A percentile compares a stretch with the other conserved stretches of the same genome.
phyloP scores from a whole-genome alignment of 2,113 vertebrate species.

The Pelecanus crispus region DNA sequence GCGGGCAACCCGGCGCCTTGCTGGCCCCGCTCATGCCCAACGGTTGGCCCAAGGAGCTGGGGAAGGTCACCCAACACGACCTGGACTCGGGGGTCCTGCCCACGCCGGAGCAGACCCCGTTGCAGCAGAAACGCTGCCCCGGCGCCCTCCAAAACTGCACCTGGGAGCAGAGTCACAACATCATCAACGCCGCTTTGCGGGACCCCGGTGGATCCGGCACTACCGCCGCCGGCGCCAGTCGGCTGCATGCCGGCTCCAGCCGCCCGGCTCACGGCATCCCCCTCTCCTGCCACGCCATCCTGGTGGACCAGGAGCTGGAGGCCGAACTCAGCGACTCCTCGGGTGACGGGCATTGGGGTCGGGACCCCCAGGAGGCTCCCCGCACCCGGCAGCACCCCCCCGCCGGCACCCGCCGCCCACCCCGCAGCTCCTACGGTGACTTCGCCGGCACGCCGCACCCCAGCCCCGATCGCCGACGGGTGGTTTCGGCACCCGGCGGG shows the following conservation, averaged over 20 bases:
- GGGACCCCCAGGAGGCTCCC: constrained; percentile 71
- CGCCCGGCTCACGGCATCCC: constrained; percentile 19
- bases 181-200: constrained; percentile 76
- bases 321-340: constrained; percentile 46
- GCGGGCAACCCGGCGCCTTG: constrained; percentile 71
- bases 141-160: constrained; percentile 73
- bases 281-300: constrained; percentile 56
- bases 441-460: constrained; percentile 81
- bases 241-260: constrained; percentile 71
- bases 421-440: constrained; percentile 80
- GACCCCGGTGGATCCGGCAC: constrained; percentile 65
- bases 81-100: constrained; percentile 89
- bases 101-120: constrained; percentile 92
- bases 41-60: constrained; percentile 83
- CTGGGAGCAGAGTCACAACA: constrained; percentile 89
- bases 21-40: constrained; percentile 83
- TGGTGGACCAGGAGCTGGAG: constrained; percentile 63
- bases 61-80: constrained; percentile 72
- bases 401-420: constrained; percentile 22
- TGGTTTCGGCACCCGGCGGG: constrained; percentile 85
- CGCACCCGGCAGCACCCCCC: not conserved
- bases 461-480: constrained; percentile 85
- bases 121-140: constrained; percentile 87
- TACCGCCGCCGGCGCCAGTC: constrained; percentile 20
- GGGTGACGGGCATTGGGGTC: constrained; percentile 54